Percentiles rank a stretch among this genome's conserved stretches.
Evolutionary conservation across 2,888 invertebrate genomes (phyloP).

Genomic region (Drosophila borborema): DNA sequence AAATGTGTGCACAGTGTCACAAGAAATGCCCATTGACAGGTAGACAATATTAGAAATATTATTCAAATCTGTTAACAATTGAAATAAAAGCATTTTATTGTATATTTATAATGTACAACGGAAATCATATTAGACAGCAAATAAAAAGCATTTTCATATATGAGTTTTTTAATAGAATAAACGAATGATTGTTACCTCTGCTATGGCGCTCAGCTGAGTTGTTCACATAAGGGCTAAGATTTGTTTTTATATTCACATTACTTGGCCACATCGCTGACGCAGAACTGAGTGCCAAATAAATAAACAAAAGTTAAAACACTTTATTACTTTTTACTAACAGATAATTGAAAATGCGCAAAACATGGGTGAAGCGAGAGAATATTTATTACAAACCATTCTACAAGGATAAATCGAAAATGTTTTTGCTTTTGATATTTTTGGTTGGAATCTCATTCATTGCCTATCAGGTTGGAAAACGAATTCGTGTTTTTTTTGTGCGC

Average conservation of each 20-base stretch:
- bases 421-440: constrained; percentile 83
- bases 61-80: not conserved
- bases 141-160: not conserved
- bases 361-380: constrained; percentile 85
- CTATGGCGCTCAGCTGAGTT: not conserved
- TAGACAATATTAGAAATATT: not conserved
- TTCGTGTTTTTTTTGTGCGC: not conserved
- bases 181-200: not conserved
- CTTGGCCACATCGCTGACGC: constrained; percentile 50
- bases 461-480: constrained; percentile 58
- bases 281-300: constrained; percentile 42
- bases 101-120: not conserved
- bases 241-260: constrained; percentile 35
- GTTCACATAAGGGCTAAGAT: constrained; percentile 40
- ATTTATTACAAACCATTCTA: constrained; percentile 85
- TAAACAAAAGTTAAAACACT: constrained; percentile 46
- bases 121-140: not conserved
- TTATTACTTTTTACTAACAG: constrained; percentile 14
- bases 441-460: constrained; percentile 81
- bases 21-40: not conserved
- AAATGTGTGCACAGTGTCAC: not conserved
- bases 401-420: constrained; percentile 85
- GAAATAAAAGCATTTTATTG: not conserved
- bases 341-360: constrained; percentile 74
- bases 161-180: not conserved